Evolutionary conservation across 2,797 vertebrate genomes (phyloP), one percentile per base, ranked within the genome.

Genomic region (Gallinago nigripennis): DNA sequence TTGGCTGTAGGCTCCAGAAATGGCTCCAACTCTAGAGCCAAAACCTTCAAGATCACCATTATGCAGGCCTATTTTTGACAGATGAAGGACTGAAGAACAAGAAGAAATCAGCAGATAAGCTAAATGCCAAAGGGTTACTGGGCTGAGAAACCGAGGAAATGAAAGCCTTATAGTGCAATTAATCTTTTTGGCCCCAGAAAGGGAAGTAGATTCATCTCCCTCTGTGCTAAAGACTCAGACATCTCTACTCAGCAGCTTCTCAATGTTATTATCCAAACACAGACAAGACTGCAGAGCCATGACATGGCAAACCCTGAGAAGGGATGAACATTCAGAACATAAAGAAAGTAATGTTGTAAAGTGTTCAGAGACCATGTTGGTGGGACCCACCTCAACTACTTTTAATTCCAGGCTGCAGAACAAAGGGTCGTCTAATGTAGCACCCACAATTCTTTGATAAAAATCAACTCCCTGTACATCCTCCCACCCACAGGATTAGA

Each of bases 181-280:
- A 63, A 21, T 66, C 39, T 82, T 82, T 84, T 77, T 80, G 8
- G 27, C 27, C 41, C 35, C 46, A 31, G 16, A 68, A 92, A 77
- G 51, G 10, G 53, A 63, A 87, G 65, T 8, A 51, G n/a, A 79
- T 89, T 48, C 0, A 50, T 63, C 86, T 85, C 46, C 27, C 35
- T 64, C 31, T 37, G 9, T 35, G 25, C 21, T 82, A 64, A 79
- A 94, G 72, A 57, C 45, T 85, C 65, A 91, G 76, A 89, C 27
- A 80, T 50, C 64, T 72, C 78, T 82, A 58, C 53, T 91, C 91
- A 91, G 82, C 84, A 94, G 48, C 46, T 91, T 95, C 76, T 57
- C 27, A 8, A 53, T 63, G 17, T 35, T 81, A 72, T 73, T 78
- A 87, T 51, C 30, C 70, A 94, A 90, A 94, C 79, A 91, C 33